phyloP scores from a whole-genome alignment of 2,888 invertebrate genomes.

The Chaetoderma sp. region DNA sequence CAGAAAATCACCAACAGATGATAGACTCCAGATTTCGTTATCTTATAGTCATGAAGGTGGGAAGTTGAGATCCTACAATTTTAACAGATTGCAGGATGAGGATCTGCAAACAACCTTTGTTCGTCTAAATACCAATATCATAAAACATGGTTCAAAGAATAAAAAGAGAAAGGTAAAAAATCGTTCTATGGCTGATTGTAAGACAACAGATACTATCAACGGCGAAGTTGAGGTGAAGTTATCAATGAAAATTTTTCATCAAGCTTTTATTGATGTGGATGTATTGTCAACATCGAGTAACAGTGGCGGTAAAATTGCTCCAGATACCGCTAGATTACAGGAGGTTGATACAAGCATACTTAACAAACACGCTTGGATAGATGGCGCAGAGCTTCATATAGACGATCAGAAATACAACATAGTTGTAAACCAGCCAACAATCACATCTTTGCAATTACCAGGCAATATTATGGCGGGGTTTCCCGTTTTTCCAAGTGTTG shows the following conservation, averaged over 20 bases:
- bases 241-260: too few relatives aligned
- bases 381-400: conserved; percentile 71
- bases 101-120: conserved; percentile 37
- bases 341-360: conserved; percentile 28
- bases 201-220: too few relatives aligned
- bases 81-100: conserved; percentile 47
- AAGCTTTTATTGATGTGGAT: too few relatives aligned
- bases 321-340: too few relatives aligned
- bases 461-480: conserved; percentile 81
- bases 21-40: conserved; percentile 46
- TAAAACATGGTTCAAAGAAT: conserved; percentile 42
- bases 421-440: conserved; percentile 82
- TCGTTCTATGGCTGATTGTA: conserved; percentile 2
- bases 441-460: conserved; percentile 77
- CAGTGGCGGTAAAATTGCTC: too few relatives aligned
- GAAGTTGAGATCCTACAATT: conserved; percentile 40
- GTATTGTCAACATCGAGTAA: too few relatives aligned
- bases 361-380: conserved; percentile 42
- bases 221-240: too few relatives aligned
- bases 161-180: conserved; percentile 39
- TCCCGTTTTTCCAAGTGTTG: conserved; percentile 82
- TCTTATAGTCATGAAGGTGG: conserved; percentile 38
- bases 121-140: conserved; percentile 45
- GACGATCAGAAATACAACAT: conserved; percentile 75
- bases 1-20: conserved; percentile 39